Base-by-base conservation (phyloP, 1,140 invertebrate species). In the Triops longicaudatus region DNA sequence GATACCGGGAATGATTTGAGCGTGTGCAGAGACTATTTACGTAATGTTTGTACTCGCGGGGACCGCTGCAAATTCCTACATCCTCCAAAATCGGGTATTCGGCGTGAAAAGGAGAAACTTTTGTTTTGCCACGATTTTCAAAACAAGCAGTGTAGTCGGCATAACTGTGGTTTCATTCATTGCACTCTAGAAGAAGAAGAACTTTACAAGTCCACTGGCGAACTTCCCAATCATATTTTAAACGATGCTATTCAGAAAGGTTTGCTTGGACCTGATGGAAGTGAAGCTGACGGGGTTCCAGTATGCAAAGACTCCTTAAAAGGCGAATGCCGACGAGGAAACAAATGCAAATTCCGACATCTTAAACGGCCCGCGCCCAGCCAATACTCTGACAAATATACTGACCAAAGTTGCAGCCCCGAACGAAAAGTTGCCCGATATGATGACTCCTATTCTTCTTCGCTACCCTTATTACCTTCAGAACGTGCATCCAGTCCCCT, bases 91-190 rank as follows among this genome's bases (percentile, higher is more conserved):
- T 80, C 75, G 73, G 75, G 37, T 73, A 26, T 22, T 28, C 42
- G 22, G 50, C 28, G 27, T 5, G 26, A 43, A 50, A 22, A 73
- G 73, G 37, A 72, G 28, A 78, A 85, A 82, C 78, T 88, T n/a
- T 85, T 88, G n/a, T 94, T 95, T 82, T 95, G 93, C 82, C 92
- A 94, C 82, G 93, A 95, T 82, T 94, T 88, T 84, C 92, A 94
- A 83, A 94, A 94, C 83, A 89, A 88, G 14, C 86, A 87, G 76
- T 91, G 90, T 81, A 85, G 87, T 22, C 86, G 90, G 80, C 84
- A 86, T 0, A 88, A 88, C 72, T 90, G 89, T 80, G 89, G 90
- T 80, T 95, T 94, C 83, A 86, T 94, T 37, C 92, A 95, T 82
- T 92, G 91, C 81, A 89, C 90, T 0, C 84, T 89, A 42, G 90